phyloP scores from a whole-genome alignment of 2,113 vertebrate species.

The Oncorhynchus tshawytscha region DNA sequence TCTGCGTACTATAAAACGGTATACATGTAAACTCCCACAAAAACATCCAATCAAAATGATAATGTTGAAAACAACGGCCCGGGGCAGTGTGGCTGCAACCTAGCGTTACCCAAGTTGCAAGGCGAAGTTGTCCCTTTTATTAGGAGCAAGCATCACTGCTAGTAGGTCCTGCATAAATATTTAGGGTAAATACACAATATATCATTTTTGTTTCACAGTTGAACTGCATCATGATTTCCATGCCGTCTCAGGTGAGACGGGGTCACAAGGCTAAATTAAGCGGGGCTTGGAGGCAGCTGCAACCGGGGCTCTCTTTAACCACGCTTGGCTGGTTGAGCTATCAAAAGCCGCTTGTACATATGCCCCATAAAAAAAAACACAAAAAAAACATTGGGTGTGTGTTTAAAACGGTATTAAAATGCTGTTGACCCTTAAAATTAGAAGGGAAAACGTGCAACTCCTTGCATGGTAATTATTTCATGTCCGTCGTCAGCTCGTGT shows the following conservation, averaged over 20 bases:
- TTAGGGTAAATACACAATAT: conserved; percentile 95
- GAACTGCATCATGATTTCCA: conserved; percentile 96
- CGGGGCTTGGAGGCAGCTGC: conserved; percentile 95
- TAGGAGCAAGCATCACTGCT: conserved; percentile 83
- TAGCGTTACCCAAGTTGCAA: conserved; percentile 67
- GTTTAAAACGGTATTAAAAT: conserved; percentile 92
- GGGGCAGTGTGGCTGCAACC: conserved; percentile 62
- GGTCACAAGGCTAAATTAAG: conserved; percentile 98
- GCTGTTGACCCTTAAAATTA: conserved; percentile 91
- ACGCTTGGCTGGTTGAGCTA: conserved; percentile 98
- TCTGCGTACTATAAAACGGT: conserved; percentile 49
- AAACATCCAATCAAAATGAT: conserved; percentile 75
- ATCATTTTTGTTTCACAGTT: conserved; percentile 98
- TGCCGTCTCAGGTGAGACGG: conserved; percentile 93
- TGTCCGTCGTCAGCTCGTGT: conserved; percentile 72
- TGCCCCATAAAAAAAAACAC: conserved; percentile 88
- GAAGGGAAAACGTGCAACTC: conserved; percentile 84
- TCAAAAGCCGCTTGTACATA: conserved; percentile 93
- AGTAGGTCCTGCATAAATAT: conserved; percentile 91
- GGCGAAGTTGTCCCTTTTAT: conserved; percentile 75
- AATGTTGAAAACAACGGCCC: conserved; percentile 71
- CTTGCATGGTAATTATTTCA: conserved; percentile 86
- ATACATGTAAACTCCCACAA: conserved; percentile 61
- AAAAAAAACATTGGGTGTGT: conserved; percentile 82
- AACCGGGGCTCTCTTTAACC: conserved; percentile 92